A percentile compares a stretch with the other conserved stretches of the same genome.
Conservation (phyloP, 2,113 vertebrate species). For the Sminthopsis crassicaudata region DNA sequence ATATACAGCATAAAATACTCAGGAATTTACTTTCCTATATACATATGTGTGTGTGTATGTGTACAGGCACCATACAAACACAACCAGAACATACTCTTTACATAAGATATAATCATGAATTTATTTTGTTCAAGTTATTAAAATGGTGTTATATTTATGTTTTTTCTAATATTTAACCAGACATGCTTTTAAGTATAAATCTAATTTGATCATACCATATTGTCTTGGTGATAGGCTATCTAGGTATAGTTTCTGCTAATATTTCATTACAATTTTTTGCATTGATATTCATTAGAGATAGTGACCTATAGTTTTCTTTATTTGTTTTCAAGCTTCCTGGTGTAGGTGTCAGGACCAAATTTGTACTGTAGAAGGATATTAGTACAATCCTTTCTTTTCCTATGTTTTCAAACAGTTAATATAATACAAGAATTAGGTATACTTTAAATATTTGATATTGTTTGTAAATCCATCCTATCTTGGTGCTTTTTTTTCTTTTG, state of each 20-base stretch:
- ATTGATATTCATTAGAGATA: background rate
- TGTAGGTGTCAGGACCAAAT: background rate
- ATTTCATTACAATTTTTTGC: background rate
- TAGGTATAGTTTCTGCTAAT: background rate
- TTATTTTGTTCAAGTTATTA: no score
- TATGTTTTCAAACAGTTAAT: background rate
- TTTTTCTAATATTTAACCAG: background rate
- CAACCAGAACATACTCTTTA: no score
- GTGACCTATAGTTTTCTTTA: background rate
- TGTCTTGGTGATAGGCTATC: background rate
- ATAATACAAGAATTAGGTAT: background rate
- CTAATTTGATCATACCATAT: background rate
- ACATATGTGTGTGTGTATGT: no score
- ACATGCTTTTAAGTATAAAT: background rate
- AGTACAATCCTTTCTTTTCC: background rate
- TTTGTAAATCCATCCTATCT: background rate
- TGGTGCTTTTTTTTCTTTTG: background rate
- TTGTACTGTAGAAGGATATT: background rate
- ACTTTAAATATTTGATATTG: background rate
- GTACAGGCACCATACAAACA: no score
- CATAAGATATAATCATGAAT: no score
- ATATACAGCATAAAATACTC: no score
- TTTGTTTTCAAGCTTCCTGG: background rate
- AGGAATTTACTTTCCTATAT: no score
- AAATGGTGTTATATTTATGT: background rate